These are phyloP conservation scores for Falcunculus frontatus DNA, from an alignment of 2,113 vertebrate species.

Conservation along the genomic window DNA sequence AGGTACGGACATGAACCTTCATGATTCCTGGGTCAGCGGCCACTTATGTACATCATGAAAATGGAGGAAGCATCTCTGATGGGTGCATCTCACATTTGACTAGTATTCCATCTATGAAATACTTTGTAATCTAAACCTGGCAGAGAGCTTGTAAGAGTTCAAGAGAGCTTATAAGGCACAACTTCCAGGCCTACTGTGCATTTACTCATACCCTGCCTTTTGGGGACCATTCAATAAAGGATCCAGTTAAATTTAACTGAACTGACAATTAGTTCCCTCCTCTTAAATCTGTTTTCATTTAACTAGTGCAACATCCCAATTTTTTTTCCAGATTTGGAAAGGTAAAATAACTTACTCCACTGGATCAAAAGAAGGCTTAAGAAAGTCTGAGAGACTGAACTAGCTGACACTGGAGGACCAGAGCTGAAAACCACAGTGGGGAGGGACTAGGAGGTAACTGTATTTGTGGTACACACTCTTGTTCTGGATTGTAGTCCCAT, in stretches of 20 bases:
- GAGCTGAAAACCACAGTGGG: neutral
- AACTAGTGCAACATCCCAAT: neutral
- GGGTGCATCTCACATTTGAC: neutral
- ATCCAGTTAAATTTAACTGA: neutral
- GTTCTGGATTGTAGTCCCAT: neutral
- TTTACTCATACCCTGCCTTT: neutral
- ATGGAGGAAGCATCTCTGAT: neutral
- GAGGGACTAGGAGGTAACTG: neutral
- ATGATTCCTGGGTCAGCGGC: neutral
- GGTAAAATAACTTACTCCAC: neutral
- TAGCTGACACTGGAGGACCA: neutral
- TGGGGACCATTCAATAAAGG: neutral
- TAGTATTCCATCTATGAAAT: neutral
- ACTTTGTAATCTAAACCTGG: neutral
- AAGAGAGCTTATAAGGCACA: neutral
- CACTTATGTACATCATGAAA: neutral
- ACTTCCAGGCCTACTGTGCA: neutral
- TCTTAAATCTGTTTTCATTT: neutral
- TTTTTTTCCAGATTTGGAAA: neutral
- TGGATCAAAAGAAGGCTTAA: neutral
- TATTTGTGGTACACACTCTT: neutral
- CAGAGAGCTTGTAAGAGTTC: neutral
- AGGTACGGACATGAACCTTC: neutral
- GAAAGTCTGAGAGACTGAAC: neutral
- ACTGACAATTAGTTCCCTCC: neutral